Evolutionary conservation across 2,888 invertebrate species (phyloP), one percentile per base, ranked within the genome.

Genomic region (Drosophila flavopinicola): DNA sequence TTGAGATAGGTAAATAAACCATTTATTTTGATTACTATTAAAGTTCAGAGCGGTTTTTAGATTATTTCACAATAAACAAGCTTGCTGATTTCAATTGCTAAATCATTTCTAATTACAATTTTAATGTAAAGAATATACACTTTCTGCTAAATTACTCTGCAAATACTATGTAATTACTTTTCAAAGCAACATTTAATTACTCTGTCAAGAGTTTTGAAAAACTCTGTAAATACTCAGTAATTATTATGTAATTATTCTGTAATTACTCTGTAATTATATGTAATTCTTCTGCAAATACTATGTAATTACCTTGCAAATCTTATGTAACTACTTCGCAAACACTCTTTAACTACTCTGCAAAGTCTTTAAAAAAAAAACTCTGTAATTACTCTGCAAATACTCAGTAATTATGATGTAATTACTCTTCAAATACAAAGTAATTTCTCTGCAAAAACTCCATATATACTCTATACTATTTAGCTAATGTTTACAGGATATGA

Each of bases 401-500:
- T n/a, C n/a, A n/a, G n/a, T n/a, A n/a, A n/a, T n/a, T n/a, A n/a
- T 7, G 6, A n/a, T 5, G 10, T 3, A 38, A 39, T 29, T 17
- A 9, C 33, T 9, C 2, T 11, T 10, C 11, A 39, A 45, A 17
- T 23, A 6, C 6, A n/a, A 1, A 2, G 7, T 9, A 27, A 60
- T 47, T 27, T 23, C 20, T 6, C 9, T 6, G 11, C 2, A 23
- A 35, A 20, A 6, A 5, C 42, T 44, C 4, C n/a, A n/a, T 25
- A 23, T 33, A 15, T 23, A 33, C 6, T 35, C 10, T 17, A 30
- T 6, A 13, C 1, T 11, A n/a, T 15, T 10, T 25, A 0, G 11
- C 27, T 23, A 11, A 20, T 6, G 10, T 24, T 49, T 13, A 29
- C 13, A 66, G 70, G 23, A 37, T 60, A 70, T 60, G 0, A 7